Percentiles rank a stretch among this genome's conserved stretches.
Evolutionary conservation across 2,113 vertebrate genomes (phyloP).

Genomic region (Ahaetulla prasina): DNA sequence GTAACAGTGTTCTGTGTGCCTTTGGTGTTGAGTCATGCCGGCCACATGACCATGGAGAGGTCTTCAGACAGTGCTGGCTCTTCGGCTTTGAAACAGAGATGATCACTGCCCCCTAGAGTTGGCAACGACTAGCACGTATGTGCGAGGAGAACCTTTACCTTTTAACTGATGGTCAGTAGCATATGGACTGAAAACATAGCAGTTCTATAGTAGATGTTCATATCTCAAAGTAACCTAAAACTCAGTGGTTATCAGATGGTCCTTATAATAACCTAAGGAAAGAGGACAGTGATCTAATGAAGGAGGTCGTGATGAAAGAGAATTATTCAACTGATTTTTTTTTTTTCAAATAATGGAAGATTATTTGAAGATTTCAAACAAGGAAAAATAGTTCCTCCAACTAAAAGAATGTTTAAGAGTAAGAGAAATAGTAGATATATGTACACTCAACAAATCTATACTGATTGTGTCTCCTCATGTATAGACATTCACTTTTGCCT

Average conservation of each 20-base stretch:
- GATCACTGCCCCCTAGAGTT: no score
- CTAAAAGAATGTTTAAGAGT: not conserved
- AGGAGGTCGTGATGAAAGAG: not conserved
- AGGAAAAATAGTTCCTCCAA: no score
- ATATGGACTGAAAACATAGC: not conserved
- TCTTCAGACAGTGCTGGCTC: no score
- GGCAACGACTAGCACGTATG: no score
- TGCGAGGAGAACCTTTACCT: no score
- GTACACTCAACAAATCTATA: not conserved
- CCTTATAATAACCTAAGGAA: not conserved
- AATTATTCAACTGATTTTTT: not conserved
- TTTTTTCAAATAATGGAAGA: not conserved
- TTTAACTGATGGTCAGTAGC: not conserved
- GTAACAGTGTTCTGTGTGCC: no score
- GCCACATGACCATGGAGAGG: no score
- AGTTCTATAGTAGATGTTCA: not conserved
- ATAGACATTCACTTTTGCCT: not conserved
- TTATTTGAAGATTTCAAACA: no score
- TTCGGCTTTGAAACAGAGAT: no score
- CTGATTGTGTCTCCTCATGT: not conserved
- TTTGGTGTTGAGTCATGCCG: no score
- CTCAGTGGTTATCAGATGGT: not conserved
- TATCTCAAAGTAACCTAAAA: not conserved
- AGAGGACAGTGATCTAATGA: not conserved
- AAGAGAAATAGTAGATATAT: not conserved